phyloP scores from a whole-genome alignment of 2,888 invertebrate genomes.

The Tetropium fuscum region DNA sequence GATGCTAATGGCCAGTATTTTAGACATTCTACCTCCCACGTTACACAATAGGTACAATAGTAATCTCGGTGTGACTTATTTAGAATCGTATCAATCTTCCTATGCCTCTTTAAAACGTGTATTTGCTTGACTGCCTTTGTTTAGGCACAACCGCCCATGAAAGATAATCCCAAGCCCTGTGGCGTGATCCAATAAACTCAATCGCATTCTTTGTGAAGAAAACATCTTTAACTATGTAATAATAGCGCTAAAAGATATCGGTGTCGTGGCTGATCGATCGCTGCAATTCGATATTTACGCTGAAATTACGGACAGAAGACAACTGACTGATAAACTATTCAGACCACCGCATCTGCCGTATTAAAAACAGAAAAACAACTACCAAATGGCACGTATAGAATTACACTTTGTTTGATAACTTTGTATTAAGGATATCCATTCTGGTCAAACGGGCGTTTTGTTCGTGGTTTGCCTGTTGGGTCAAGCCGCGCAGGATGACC shows the following conservation, averaged over 20 bases:
- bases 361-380: constrained; percentile 44
- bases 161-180: constrained; percentile 26
- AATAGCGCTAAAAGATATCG: constrained; percentile 53
- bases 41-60: neutral
- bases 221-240: constrained; percentile 39
- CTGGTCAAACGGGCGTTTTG: constrained; percentile 42
- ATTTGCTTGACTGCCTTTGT: constrained; percentile 3
- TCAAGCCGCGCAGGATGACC: too few species aligned
- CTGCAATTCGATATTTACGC: constrained; percentile 47
- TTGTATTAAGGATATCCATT: constrained; percentile 26
- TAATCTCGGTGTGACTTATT: neutral
- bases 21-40: neutral
- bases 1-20: too few species aligned
- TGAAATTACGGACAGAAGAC: constrained; percentile 35
- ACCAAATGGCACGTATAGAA: constrained; percentile 48
- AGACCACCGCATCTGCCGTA: constrained; percentile 43
- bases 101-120: neutral
- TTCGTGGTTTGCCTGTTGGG: too few species aligned
- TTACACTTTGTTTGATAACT: constrained; percentile 46
- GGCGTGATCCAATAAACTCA: constrained; percentile 44
- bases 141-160: constrained; percentile 6
- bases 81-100: constrained; percentile 14
- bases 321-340: constrained; percentile 35
- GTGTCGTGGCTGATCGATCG: constrained; percentile 53
- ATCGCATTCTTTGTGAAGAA: constrained; percentile 31